A percentile compares a stretch with the other conserved stretches of the same genome.
Evolutionary conservation across 2,113 vertebrate genomes (phyloP).

Genomic region (Grammomys surdaster): DNA sequence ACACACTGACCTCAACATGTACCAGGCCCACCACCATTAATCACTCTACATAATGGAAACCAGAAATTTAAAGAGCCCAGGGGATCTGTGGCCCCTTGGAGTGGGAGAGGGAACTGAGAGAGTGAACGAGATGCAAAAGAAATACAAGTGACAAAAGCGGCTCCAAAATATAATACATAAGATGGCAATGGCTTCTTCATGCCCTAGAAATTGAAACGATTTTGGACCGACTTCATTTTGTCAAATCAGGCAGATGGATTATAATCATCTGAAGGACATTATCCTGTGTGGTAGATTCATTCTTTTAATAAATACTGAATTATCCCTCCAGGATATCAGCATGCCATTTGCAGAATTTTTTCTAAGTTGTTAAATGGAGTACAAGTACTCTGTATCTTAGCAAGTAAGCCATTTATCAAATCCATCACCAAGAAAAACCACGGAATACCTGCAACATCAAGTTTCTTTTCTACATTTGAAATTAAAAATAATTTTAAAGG

Average conservation of each 20-base stretch:
- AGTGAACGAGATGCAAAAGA: conserved; percentile 43
- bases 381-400: conserved; percentile 1
- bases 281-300: not conserved
- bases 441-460: not conserved
- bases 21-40: conserved; percentile 76
- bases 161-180: conserved; percentile 6
- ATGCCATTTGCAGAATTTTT: conserved; percentile 13
- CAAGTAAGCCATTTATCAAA: conserved; percentile 23
- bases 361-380: conserved; percentile 18
- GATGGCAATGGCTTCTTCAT: not conserved
- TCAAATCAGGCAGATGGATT: not conserved
- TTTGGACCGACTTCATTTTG: not conserved
- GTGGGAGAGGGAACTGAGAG: conserved; percentile 49
- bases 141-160: too few species aligned
- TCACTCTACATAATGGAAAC: conserved; percentile 68
- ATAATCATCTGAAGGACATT: not conserved
- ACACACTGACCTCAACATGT: conserved; percentile 75
- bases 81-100: conserved; percentile 53
- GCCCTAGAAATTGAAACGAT: conserved; percentile 9
- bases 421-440: not conserved
- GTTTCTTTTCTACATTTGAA: conserved; percentile 28
- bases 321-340: not conserved
- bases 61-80: conserved; percentile 77
- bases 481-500: conserved; percentile 43
- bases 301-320: conserved; percentile 47